Evolutionary conservation across 53 echinoderm and acorn worm genomes (phyloP).

Genomic region (Apostichopus leukothele): DNA sequence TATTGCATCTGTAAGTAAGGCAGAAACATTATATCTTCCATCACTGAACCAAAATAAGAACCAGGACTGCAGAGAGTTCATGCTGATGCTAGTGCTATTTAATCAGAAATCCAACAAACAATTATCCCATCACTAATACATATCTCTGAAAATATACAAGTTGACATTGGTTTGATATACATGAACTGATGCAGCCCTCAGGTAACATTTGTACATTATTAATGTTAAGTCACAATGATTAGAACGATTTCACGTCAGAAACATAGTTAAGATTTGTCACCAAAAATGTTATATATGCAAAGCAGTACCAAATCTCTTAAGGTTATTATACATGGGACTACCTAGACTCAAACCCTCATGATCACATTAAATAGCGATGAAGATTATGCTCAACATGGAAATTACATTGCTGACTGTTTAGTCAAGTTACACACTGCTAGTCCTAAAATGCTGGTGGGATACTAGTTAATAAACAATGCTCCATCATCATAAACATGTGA

Average conservation of each 20-base stretch:
- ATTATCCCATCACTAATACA: slow-evolving; percentile 51
- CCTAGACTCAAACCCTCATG: background rate
- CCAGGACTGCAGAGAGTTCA: background rate
- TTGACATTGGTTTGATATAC: slow-evolving; percentile 41
- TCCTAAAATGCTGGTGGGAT: too few species aligned
- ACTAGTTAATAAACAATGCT: too few species aligned
- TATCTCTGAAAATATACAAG: slow-evolving; percentile 51
- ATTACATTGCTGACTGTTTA: background rate
- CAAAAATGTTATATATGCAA: slow-evolving; percentile 49
- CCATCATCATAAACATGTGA: too few species aligned
- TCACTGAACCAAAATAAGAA: background rate
- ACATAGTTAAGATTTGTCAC: slow-evolving; percentile 45
- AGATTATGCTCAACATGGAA: background rate
- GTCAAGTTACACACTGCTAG: too few species aligned
- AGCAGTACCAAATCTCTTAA: slow-evolving; percentile 10
- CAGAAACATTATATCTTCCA: background rate
- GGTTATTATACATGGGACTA: slow-evolving; percentile 10
- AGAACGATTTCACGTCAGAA: slow-evolving; percentile 48
- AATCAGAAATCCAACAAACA: slow-evolving; percentile 49
- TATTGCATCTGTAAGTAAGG: background rate
- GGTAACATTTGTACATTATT: slow-evolving; percentile 45
- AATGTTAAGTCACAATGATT: slow-evolving; percentile 30
- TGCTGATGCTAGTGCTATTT: slow-evolving; percentile 35
- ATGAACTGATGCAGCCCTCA: slow-evolving; percentile 9
- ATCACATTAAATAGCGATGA: slow-evolving; percentile 1